Evolutionary conservation across 2,113 vertebrate genomes (phyloP).

Genomic region (Thermophis baileyi): DNA sequence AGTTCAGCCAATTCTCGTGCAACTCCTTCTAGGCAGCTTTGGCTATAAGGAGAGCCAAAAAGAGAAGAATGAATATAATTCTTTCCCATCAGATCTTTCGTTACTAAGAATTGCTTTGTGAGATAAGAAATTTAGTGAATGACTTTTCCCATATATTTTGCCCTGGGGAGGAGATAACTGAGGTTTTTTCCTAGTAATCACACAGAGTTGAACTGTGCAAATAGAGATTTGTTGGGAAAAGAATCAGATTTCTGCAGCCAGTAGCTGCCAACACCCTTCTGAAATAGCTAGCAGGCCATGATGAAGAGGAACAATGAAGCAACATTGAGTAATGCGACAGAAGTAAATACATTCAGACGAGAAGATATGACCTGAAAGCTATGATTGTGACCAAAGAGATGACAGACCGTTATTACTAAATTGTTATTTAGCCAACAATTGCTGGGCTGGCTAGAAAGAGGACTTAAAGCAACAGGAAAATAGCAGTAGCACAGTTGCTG

Average conservation of each 20-base stretch:
- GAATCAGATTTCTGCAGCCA: background rate
- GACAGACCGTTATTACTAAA: background rate
- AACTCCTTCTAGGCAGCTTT: background rate
- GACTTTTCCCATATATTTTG: background rate
- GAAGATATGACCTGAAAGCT: background rate
- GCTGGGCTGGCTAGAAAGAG: background rate
- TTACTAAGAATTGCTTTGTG: background rate
- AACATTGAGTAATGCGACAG: background rate
- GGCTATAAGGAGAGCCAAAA: background rate
- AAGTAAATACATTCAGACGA: background rate
- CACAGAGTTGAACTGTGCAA: background rate
- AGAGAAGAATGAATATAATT: background rate
- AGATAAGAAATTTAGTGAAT: background rate
- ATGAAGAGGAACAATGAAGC: background rate
- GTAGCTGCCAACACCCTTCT: background rate
- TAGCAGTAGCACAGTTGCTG: background rate
- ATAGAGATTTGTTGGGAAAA: background rate
- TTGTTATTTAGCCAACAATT: background rate
- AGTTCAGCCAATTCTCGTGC: background rate
- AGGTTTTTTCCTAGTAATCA: background rate
- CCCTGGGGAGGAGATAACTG: background rate
- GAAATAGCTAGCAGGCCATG: background rate
- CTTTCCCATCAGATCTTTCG: background rate
- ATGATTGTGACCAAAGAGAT: background rate
- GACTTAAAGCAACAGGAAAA: background rate